Percentiles rank a stretch among this genome's conserved stretches.
These are phyloP conservation scores for Otus scops DNA, from an alignment of 2,797 vertebrate species.

Conservation along the genomic window DNA sequence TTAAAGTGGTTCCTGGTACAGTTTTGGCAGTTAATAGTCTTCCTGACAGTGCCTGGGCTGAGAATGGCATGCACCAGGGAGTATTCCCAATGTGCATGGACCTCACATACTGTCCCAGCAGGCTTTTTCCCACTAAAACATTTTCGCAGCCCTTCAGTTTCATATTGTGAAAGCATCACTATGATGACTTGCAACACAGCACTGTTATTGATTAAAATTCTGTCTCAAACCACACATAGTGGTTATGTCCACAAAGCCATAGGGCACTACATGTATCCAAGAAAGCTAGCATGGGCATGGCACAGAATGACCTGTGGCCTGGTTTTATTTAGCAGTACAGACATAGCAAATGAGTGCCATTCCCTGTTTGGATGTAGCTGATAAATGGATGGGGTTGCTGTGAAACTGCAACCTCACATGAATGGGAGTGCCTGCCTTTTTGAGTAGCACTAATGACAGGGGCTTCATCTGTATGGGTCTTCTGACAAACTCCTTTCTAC, in stretches of 20 bases:
- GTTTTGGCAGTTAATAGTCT: background rate
- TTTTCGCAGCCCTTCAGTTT: background rate
- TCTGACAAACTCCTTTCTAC: background rate
- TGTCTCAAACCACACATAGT: background rate
- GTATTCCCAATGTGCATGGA: background rate
- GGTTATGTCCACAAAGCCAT: background rate
- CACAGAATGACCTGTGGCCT: background rate
- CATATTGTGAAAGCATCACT: background rate
- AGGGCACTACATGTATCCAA: no score
- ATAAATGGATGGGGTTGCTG: background rate
- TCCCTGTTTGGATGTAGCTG: background rate
- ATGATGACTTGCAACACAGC: background rate
- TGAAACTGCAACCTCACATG: background rate
- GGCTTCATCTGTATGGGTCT: background rate
- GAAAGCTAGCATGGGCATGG: background rate
- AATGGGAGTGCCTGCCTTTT: background rate
- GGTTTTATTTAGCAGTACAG: background rate
- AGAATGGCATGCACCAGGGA: background rate
- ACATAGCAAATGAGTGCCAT: background rate
- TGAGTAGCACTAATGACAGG: background rate
- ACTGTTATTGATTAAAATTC: background rate
- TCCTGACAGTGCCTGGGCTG: background rate
- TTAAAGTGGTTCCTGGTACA: background rate
- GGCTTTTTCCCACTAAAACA: background rate
- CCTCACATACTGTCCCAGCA: background rate